A percentile compares a stretch with the other conserved stretches of the same genome.
phyloP scores from a whole-genome alignment of 2,888 invertebrate genomes.

The Melanophora roralis region DNA sequence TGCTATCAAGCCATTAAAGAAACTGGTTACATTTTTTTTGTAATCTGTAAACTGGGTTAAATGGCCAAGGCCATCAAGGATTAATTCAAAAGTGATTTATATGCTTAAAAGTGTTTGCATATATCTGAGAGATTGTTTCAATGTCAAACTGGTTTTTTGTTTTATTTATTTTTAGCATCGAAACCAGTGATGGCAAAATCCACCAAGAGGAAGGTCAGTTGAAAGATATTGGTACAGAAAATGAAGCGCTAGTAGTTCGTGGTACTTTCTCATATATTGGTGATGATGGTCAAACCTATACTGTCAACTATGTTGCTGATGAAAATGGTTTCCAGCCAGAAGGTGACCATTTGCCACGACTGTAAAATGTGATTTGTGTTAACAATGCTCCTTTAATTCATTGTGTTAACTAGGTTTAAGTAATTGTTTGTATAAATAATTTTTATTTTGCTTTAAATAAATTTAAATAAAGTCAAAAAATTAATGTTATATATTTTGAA shows the following conservation, averaged over 20 bases:
- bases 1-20: not conserved
- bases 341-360: slow-evolving; percentile 75
- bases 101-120: not conserved
- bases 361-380: slow-evolving; percentile 64
- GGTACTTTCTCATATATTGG: slow-evolving; percentile 81
- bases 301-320: slow-evolving; percentile 75
- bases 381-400: slow-evolving; percentile 23
- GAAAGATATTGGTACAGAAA: slow-evolving; percentile 81
- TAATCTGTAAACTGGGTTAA: slow-evolving; percentile 59
- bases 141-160: slow-evolving; percentile 41
- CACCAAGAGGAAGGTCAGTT: slow-evolving; percentile 81
- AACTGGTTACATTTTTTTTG: slow-evolving; percentile 25
- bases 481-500: slow-evolving; percentile 19
- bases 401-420: slow-evolving; percentile 73
- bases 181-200: slow-evolving; percentile 82
- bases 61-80: slow-evolving; percentile 56
- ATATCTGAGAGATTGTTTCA: slow-evolving; percentile 37
- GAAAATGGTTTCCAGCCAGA: slow-evolving; percentile 77
- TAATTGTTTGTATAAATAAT: not conserved
- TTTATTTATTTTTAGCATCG: slow-evolving; percentile 77
- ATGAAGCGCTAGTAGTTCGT: slow-evolving; percentile 80
- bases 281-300: slow-evolving; percentile 81
- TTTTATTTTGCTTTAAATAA: not conserved
- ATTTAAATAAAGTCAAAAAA: slow-evolving; percentile 35
- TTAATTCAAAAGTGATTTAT: too few relatives aligned